Base-by-base conservation (phyloP, 2,888 invertebrate species). In the Calameuta pallipes region DNA sequence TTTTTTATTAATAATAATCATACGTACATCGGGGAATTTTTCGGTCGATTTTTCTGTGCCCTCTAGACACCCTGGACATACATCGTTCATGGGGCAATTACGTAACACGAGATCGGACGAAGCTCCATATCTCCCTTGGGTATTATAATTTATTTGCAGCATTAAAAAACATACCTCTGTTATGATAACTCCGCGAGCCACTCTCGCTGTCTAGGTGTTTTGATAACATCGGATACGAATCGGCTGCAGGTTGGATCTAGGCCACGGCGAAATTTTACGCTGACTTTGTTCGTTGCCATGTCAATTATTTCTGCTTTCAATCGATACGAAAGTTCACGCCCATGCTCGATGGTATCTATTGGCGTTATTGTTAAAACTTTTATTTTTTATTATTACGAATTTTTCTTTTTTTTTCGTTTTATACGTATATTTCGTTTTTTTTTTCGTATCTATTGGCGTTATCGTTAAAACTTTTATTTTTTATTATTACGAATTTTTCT, bases 121-220 rank as follows among this genome's bases (percentile, higher is more conserved):
- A 31, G 12, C 71, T 15, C 13, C 0, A 15, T 33, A 15, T 31
- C 71, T 71, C 11, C 15, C 71, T 15, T 12, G 70, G 31, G n/a
- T 33, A 41, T 70, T 77, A 75, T 75, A 69, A 79, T 81, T 81
- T 81, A 80, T 84, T 56, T 82, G 76, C 78, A 79, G 77, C 76
- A 80, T 82, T 80, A 80, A 80, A 82, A 83, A 85, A 83, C 82
- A 83, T 82, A 79, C 80, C 76, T 73, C 75, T 86, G 84, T 86
- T 86, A 86, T 86, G 85, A 84, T 85, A 86, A 83, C 84, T 82
- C 75, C 12, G 68, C 78, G 79, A 86, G 83, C 82, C 76, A 75
- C 76, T 76, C 79, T 82, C 78, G 79, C 31, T 12, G 31, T 13
- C 1, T 31, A 13, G 31, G 12, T 71, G 71, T 71, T 71, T 71